These are phyloP conservation scores for Sitta carolinensis DNA, from an alignment of 2,797 vertebrate genomes.

Conservation along the genomic window DNA sequence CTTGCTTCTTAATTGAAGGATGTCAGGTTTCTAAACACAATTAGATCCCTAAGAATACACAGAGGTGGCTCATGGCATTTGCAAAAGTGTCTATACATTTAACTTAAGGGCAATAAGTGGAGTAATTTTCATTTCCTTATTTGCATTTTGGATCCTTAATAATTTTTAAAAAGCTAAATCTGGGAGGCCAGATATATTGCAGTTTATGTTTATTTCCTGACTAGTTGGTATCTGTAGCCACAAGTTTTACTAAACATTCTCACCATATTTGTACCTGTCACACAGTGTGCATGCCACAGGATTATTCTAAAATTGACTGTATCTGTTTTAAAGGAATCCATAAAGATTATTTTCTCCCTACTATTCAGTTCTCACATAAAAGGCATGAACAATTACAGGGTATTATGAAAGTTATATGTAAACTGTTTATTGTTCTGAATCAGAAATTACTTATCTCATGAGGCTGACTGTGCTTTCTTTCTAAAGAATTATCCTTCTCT, in stretches of 20 bases:
- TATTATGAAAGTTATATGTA: not conserved
- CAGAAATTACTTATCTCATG: not conserved
- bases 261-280: not conserved
- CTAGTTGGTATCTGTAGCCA: not conserved
- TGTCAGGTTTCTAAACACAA: not conserved
- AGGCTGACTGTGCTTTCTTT: not conserved
- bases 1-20: not conserved
- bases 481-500: not conserved
- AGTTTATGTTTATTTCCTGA: not conserved
- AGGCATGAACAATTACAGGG: not conserved
- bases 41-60: not conserved
- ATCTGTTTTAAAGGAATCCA: not conserved
- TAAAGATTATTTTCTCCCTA: not conserved
- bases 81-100: not conserved
- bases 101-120: not conserved
- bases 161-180: not conserved
- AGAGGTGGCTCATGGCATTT: not conserved
- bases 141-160: not conserved
- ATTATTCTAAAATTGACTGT: not conserved
- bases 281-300: not conserved
- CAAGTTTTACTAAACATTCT: not conserved
- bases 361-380: not conserved
- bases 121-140: not conserved
- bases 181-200: not conserved
- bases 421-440: not conserved